A percentile compares a stretch with the other conserved stretches of the same genome.
phyloP scores from a whole-genome alignment of 2,797 vertebrate species.

The Channallabes apus region DNA sequence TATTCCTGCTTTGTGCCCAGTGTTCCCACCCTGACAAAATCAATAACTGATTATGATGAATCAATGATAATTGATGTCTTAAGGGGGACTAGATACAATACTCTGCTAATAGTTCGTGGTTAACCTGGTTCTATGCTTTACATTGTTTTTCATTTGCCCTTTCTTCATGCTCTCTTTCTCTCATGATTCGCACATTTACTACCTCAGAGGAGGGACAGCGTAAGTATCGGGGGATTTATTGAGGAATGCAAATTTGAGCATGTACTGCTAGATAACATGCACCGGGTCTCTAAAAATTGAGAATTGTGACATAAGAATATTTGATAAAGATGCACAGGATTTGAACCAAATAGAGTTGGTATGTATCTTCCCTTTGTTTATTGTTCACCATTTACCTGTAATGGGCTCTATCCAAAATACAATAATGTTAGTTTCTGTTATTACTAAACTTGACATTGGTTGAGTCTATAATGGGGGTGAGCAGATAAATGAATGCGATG shows the following conservation, averaged over 20 bases:
- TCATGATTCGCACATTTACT: constrained; percentile 55
- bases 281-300: background rate
- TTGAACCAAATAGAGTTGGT: background rate
- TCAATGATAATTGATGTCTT: background rate
- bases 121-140: background rate
- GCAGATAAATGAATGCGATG: constrained; percentile 53
- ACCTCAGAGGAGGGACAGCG: constrained; percentile 60
- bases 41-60: too few species aligned
- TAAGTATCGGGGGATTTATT: constrained; percentile 56
- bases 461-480: constrained; percentile 40
- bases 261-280: constrained; percentile 48
- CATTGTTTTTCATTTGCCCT: constrained; percentile 55
- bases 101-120: too few species aligned
- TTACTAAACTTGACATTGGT: background rate
- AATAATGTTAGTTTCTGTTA: background rate
- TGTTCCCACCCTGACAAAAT: background rate
- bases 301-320: background rate
- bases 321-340: background rate
- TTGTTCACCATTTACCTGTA: constrained; percentile 51
- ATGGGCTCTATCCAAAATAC: background rate
- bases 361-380: constrained; percentile 52
- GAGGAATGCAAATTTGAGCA: constrained; percentile 38
- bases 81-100: background rate
- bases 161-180: constrained; percentile 55
- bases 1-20: too few species aligned